Conservation (phyloP, 1,140 invertebrate species). For the Drosophila tristis region DNA sequence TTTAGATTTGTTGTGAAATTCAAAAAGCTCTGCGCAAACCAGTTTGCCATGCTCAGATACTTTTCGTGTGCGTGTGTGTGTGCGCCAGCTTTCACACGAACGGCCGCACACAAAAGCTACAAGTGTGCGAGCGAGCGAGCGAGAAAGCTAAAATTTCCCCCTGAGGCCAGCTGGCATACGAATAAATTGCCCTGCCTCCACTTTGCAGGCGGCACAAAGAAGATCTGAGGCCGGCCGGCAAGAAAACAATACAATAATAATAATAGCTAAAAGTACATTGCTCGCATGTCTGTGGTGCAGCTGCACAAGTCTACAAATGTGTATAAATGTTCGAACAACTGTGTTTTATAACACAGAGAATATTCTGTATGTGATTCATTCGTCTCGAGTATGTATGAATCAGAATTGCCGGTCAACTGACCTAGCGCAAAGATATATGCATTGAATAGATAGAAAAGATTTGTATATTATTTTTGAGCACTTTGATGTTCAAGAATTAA, state of each 20-base stretch:
- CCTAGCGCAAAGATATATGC: slow-evolving; percentile 33
- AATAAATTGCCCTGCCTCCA: slow-evolving; percentile 33
- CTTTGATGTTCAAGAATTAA: background rate
- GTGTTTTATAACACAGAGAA: background rate
- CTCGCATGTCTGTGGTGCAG: no score
- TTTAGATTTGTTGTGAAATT: slow-evolving; percentile 83
- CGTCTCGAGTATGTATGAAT: background rate
- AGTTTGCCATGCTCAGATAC: slow-evolving; percentile 67
- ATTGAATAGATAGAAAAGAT: background rate
- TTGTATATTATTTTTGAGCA: background rate
- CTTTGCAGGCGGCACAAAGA: slow-evolving; percentile 5
- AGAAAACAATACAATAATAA: no score
- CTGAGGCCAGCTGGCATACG: slow-evolving; percentile 10
- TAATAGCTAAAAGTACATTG: no score
- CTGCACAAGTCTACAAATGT: background rate
- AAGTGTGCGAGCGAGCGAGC: slow-evolving; percentile 12
- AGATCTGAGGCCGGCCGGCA: slow-evolving; percentile 42
- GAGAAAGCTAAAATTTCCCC: slow-evolving; percentile 18
- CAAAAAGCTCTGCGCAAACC: slow-evolving; percentile 71
- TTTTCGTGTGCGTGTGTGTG: slow-evolving; percentile 21
- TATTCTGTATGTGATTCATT: slow-evolving; percentile 17
- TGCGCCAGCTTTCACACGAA: slow-evolving; percentile 37
- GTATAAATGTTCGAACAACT: no score
- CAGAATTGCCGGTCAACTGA: slow-evolving; percentile 28
- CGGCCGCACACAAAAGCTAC: slow-evolving; percentile 17